Evolutionary conservation across 2,797 vertebrate genomes (phyloP), one percentile per base, ranked within the genome.

Genomic region (Argyrosomus regius): DNA sequence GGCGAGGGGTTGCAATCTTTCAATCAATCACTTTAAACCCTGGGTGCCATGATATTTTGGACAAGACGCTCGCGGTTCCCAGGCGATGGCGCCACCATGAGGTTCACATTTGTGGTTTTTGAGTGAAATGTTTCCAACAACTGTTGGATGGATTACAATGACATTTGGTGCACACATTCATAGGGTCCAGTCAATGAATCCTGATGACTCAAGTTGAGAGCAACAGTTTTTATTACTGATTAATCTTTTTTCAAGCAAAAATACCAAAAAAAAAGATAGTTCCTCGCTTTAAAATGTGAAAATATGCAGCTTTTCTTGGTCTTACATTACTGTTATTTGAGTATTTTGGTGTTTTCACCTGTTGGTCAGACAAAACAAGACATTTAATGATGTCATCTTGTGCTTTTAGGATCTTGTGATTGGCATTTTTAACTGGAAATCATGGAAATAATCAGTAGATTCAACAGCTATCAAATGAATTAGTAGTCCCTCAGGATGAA

Each of bases 81-180:
- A 28, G 45, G 18, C 50, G 60, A 70, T 26, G 66, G 24, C n/a
- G 17, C 68, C 63, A 80, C 48, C 59, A 26, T 68, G 52, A 74
- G 71, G 54, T 57, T 64, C 48, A 73, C 26, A 26, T 49, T 39
- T 56, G 45, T 22, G 13, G 12, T 18, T 72, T n/a, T 56, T 2
- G 49, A 56, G 24, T 45, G n/a, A 39, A 39, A 39, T 9, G 8
- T 39, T 39, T 39, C 8, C 8, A 39, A 52, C 1, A 14, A 35
- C 20, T 18, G 4, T 57, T 39, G 2, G 3, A 12, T 49, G 14
- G 31, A 39, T 24, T 46, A 18, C 39, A 28, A 17, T 22, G 18
- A 28, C 49, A 22, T 43, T 28, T 41, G 4, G 6, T 9, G 2
- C 3, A 18, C 20, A 45, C 18, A n/a, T 43, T 53, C 48, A 31